Base-by-base conservation (phyloP, 2,888 invertebrate species). In the Amphipyra berbera region DNA sequence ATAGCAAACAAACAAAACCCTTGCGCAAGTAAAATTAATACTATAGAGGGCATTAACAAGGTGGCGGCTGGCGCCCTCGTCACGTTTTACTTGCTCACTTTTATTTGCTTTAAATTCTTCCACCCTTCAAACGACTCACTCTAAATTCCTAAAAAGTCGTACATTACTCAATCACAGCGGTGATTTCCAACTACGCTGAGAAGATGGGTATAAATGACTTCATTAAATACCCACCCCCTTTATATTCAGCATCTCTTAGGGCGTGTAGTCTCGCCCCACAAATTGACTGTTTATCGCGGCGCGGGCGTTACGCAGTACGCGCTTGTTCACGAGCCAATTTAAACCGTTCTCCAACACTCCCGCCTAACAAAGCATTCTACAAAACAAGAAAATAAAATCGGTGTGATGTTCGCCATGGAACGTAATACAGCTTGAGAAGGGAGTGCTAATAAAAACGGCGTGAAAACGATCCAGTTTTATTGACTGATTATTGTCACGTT, bases 271-370 rank as follows among this genome's bases (percentile, higher is more conserved):
- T 84, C 80, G 81, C 61, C 81, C 75, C 81, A 81, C 76, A 89
- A 91, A 91, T 91, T 90, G 89, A 82, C 83, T 90, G 89, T 91
- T 92, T 90, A 90, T 85, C 80, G 88, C 87, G 47, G 78, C 76
- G 78, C 79, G 73, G 78, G 82, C 77, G 84, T 88, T 86, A 86
- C 85, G 83, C 82, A 81, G 82, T 87, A 81, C 82, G 77, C 73
- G 76, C 78, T 80, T 82, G 84, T 90, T 90, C 87, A 82, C 81
- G 81, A 90, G 83, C 82, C 88, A 90, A 91, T 93, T 91, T 89
- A 85, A 90, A 86, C 79, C 82, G 78, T 84, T 85, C 79, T 76
- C 74, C 82, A 82, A 78, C 85, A 81, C 79, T 79, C 74, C 70
- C 77, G 75, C 76, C 77, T 82, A 84, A 86, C 85, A 88, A 90